These are phyloP conservation scores for Tragulus kanchil DNA, from an alignment of 2,113 vertebrate genomes.

Conservation along the genomic window DNA sequence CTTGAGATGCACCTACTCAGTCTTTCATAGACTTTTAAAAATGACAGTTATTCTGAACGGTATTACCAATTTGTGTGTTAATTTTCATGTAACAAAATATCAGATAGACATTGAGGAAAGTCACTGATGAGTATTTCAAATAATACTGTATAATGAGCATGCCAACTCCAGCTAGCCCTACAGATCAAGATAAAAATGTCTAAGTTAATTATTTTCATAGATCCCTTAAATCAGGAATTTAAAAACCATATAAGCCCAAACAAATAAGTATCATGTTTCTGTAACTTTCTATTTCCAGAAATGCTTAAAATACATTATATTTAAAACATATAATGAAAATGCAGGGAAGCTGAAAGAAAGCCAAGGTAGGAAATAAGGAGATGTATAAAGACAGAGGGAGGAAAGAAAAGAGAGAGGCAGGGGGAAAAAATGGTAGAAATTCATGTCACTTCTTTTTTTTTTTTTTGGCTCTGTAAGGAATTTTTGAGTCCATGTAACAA, in stretches of 20 bases:
- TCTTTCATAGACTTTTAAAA: not conserved
- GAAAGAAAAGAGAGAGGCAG: not conserved
- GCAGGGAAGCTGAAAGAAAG: not conserved
- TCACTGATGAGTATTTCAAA: not conserved
- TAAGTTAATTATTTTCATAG: not conserved
- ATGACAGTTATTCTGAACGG: not conserved
- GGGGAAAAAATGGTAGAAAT: not conserved
- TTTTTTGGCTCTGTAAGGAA: not conserved
- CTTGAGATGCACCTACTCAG: not conserved
- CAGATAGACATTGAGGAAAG: not conserved
- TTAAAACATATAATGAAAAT: not conserved
- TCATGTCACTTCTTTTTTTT: not conserved
- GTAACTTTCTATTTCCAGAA: not conserved
- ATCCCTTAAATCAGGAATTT: not conserved
- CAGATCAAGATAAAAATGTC: not conserved
- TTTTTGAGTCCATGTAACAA: not conserved
- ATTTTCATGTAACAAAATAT: not conserved
- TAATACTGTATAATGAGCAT: not conserved
- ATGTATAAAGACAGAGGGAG: not conserved
- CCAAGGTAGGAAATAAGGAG: not conserved
- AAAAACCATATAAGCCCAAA: not conserved
- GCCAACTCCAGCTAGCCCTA: not conserved
- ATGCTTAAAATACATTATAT: conserved; percentile 28
- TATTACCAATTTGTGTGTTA: not conserved
- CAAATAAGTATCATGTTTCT: not conserved